phyloP scores from a whole-genome alignment of 2,888 invertebrate species.

The Lithodes maja region DNA sequence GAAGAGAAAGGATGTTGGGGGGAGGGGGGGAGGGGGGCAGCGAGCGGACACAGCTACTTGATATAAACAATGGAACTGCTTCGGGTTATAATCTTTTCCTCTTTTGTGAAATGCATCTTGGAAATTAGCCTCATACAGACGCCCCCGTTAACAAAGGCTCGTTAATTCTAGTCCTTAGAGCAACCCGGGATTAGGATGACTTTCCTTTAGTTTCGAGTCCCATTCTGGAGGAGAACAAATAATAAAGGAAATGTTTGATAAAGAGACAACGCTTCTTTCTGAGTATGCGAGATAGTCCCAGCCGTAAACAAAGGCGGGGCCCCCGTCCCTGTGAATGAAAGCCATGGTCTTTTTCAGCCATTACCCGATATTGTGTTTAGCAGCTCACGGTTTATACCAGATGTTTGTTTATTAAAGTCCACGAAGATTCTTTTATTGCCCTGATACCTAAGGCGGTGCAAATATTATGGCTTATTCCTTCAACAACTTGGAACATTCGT shows the following conservation, averaged over 20 bases:
- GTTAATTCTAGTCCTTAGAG: constrained; percentile 36
- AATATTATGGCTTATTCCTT: no score
- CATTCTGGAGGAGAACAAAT: constrained; percentile 21
- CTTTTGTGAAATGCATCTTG: constrained; percentile 65
- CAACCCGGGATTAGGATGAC: constrained; percentile 5
- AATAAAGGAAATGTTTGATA: constrained; percentile 44
- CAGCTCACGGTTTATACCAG: constrained; percentile 32
- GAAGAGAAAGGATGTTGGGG: not conserved
- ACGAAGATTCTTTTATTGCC: no score
- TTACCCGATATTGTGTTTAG: constrained; percentile 56
- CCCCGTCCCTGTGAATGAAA: constrained; percentile 54
- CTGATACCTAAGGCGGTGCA: no score
- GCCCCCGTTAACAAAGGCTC: constrained; percentile 21
- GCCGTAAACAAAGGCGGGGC: constrained; percentile 50
- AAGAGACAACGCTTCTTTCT: constrained; percentile 65
- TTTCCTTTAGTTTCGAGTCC: constrained; percentile 28
- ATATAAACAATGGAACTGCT: constrained; percentile 64
- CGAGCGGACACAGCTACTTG: constrained; percentile 55
- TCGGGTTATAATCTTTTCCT: constrained; percentile 66
- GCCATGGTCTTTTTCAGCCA: constrained; percentile 57
- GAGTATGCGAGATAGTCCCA: constrained; percentile 54
- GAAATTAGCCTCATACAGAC: constrained; percentile 63
- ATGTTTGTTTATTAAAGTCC: constrained; percentile 21
- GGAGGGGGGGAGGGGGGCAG: not conserved
- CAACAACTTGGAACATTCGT: no score